Evolutionary conservation across 2,797 vertebrate genomes (phyloP), one percentile per base, ranked within the genome.

Genomic region (Cercopithecus petaurista): DNA sequence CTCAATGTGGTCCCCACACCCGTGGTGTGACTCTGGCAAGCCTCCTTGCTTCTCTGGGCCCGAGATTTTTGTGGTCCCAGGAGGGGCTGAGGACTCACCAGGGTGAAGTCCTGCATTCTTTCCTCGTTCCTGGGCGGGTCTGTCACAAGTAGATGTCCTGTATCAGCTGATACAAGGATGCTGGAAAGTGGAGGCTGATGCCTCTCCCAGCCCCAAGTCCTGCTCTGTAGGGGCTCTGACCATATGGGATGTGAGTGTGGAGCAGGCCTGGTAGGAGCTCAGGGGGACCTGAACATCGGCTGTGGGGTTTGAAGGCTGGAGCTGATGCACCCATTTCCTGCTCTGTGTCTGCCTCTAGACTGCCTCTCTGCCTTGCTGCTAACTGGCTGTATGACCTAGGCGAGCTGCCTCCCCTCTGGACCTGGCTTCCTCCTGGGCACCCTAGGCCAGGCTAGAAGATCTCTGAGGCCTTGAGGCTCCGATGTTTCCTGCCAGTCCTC

Each of bases 171-270:
- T 24, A 26, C 14, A 11, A 41, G 48, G 59, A 43, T 9, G 7
- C 48, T 46, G 1, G 15, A 22, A 41, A 19, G 1, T 26, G 26
- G 64, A 28, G 46, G 55, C 17, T 14, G 81, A 72, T 28, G 11
- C 46, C 46, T 76, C 36, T 48, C 70, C 52, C 61, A 46, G 14
- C 10, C 52, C 39, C 26, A 7, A 30, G 33, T 59, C 77, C 39
- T 12, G 11, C 33, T 72, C 72, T 14, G 12, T 50, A 11, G 50
- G 52, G 84, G 26, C 39, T 88, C 17, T 79, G 82, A 21, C n/a
- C 22, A 2, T 22, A 2, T 1, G 0, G n/a, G 17, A 39, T 26
- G 10, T 30, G n/a, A 76, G 52, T 3, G 0, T 19, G 12, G 75
- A 9, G 19, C 9, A 36, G 67, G 79, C 26, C 22, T 0, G 4